Evolutionary conservation across 2,797 vertebrate species (phyloP), one percentile per base, ranked within the genome.

Genomic region (Aphelocoma californica): DNA sequence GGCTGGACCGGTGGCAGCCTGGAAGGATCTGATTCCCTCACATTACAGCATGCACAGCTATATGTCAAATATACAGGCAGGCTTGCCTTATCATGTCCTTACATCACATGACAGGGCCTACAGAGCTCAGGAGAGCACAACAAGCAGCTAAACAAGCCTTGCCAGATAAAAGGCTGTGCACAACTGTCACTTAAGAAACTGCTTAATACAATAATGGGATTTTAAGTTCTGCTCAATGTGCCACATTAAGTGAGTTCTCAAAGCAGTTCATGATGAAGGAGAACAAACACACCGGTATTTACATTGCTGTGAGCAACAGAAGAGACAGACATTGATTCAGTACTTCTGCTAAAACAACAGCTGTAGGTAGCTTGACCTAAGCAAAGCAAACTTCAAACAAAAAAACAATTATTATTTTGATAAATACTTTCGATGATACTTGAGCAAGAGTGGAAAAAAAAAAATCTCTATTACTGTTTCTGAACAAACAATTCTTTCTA

Each of bases 51-150:
- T 8, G 26, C n/a, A 47, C 16, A 32, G 36, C 34, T 19, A 0
- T 1, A 1, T 25, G 14, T 3, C 75, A 36, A 8, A 23, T 1
- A 20, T 4, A 29, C 3, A 25, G 38, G 14, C 53, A 70, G 25
- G 20, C 6, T 1, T 10, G 4, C 13, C 15, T 70, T 15, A 19
- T 4, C n/a, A 2, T 3, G 5, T 3, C 7, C 48, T 31, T 4
- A 7, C 31, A 28, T 14, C 62, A 9, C 3, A 6, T 1, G 4
- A 6, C 19, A 61, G 48, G 58, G 16, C 18, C 48, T 18, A 5
- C 31, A 40, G 14, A 60, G 50, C 40, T 61, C 50, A 40, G 45
- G 3, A 34, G 15, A 28, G 57, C 1, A 47, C 57, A 81, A 5
- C 7, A 11, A 10, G n/a, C 25, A 51, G 26, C 24, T 31, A 4